phyloP scores from a whole-genome alignment of 2,797 vertebrate genomes.

The Vireo griseus region DNA sequence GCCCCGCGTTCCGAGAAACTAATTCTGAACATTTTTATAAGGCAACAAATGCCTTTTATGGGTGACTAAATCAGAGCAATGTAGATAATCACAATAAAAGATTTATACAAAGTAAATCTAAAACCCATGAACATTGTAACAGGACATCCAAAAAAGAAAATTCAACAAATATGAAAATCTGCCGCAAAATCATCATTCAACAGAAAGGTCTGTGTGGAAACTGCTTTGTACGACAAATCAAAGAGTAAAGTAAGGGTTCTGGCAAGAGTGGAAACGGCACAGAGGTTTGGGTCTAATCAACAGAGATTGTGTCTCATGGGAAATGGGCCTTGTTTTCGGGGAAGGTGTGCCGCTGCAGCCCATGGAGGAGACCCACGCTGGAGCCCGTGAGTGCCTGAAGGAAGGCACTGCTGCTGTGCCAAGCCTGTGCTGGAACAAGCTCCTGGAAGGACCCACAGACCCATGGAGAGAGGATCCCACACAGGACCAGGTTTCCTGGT shows the following conservation, averaged over 20 bases:
- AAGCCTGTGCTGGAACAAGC: background rate
- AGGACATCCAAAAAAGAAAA: background rate
- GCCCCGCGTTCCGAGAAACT: background rate
- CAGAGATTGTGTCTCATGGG: background rate
- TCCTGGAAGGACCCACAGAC: background rate
- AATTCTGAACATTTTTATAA: background rate
- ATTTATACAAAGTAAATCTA: background rate
- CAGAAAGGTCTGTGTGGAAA: background rate
- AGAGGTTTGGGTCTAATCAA: background rate
- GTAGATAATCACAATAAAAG: background rate
- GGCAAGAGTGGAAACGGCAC: background rate
- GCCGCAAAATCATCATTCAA: background rate
- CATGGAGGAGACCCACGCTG: fast-evolving
- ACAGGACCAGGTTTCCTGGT: background rate
- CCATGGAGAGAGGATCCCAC: background rate
- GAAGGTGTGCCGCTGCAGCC: background rate
- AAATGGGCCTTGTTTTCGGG: background rate
- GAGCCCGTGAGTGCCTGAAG: background rate
- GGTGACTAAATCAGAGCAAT: background rate
- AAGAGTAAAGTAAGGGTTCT: background rate
- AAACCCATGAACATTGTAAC: background rate
- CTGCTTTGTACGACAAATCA: background rate
- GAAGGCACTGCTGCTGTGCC: background rate
- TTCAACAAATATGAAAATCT: background rate
- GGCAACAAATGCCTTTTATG: background rate